phyloP scores from a whole-genome alignment of 2,888 invertebrate genomes.

The Tetragonisca angustula region DNA sequence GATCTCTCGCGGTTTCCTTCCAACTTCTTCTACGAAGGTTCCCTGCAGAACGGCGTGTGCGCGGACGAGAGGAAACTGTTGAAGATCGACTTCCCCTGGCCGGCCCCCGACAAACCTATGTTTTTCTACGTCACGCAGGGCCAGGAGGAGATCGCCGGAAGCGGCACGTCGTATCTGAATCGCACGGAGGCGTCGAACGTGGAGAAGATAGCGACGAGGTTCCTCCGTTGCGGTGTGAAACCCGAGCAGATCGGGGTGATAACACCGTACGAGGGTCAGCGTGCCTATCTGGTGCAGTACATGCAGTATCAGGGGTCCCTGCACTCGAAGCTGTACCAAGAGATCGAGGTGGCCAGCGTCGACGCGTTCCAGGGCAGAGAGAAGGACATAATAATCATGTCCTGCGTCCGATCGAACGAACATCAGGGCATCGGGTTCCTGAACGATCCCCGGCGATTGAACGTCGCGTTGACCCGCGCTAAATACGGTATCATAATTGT shows the following conservation, averaged over 20 bases:
- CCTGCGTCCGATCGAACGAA: slow-evolving; percentile 99
- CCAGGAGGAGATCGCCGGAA: slow-evolving; percentile 99
- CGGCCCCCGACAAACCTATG: slow-evolving; percentile 97
- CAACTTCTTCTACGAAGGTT: slow-evolving; percentile 99
- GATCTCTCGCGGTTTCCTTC: slow-evolving; percentile 98
- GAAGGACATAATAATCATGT: slow-evolving; percentile 99
- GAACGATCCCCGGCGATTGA: slow-evolving; percentile 98
- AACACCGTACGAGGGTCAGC: slow-evolving; percentile 99
- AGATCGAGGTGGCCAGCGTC: slow-evolving; percentile 99
- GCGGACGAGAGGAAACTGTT: slow-evolving; percentile 95
- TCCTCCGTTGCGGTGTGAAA: slow-evolving; percentile 96
- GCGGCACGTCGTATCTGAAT: slow-evolving; percentile 99
- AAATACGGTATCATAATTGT: slow-evolving; percentile 99
- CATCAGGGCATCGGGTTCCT: slow-evolving; percentile 99
- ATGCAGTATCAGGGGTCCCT: slow-evolving; percentile 99
- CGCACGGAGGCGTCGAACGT: slow-evolving; percentile 99
- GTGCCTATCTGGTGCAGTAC: slow-evolving; percentile 98
- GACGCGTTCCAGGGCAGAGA: slow-evolving; percentile 99
- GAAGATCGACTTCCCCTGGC: slow-evolving; percentile 99
- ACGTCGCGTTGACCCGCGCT: slow-evolving; percentile 98
- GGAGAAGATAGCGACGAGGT: slow-evolving; percentile 98
- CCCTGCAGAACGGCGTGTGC: slow-evolving; percentile 99
- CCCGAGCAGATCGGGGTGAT: slow-evolving; percentile 99
- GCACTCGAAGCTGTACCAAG: slow-evolving; percentile 98
- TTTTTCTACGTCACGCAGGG: slow-evolving; percentile 99